A percentile compares a stretch with the other conserved stretches of the same genome.
phyloP scores from a whole-genome alignment of 2,113 vertebrate species.

The Gorsachius goisagi region DNA sequence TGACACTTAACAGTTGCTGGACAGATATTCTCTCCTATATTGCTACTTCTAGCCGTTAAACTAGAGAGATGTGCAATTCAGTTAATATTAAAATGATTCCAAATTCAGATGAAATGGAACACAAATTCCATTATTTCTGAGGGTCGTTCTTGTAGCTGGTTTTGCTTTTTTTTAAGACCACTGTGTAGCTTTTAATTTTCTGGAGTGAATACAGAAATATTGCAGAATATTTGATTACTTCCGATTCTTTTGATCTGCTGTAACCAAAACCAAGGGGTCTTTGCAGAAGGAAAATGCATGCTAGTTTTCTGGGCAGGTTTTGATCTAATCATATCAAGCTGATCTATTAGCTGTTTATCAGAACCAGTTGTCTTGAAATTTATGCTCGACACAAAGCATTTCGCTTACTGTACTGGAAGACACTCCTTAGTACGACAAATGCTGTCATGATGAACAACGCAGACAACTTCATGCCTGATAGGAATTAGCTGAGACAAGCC shows the following conservation, averaged over 20 bases:
- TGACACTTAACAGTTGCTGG: conserved; percentile 49
- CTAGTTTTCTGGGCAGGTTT: not conserved
- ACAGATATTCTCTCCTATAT: conserved; percentile 44
- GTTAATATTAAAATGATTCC: not conserved
- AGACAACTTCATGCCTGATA: not conserved
- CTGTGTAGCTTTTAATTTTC: not conserved
- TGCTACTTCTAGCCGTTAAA: conserved; percentile 22
- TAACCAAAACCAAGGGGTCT: not conserved
- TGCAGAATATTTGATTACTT: not conserved
- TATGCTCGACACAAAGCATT: not conserved
- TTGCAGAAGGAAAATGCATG: not conserved
- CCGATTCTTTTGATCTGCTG: not conserved
- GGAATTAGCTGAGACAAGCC: not conserved
- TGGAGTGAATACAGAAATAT: not conserved
- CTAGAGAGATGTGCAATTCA: not conserved
- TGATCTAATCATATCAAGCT: not conserved
- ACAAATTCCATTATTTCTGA: not conserved
- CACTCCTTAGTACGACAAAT: not conserved
- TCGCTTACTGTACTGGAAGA: not conserved
- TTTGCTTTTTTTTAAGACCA: not conserved
- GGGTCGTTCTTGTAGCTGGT: not conserved
- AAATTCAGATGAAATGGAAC: not conserved
- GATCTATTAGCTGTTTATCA: not conserved
- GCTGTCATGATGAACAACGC: not conserved
- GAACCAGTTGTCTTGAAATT: not conserved